Base-by-base conservation (phyloP, 2,888 invertebrate genomes). In the Agonopterix subpropinquella region DNA sequence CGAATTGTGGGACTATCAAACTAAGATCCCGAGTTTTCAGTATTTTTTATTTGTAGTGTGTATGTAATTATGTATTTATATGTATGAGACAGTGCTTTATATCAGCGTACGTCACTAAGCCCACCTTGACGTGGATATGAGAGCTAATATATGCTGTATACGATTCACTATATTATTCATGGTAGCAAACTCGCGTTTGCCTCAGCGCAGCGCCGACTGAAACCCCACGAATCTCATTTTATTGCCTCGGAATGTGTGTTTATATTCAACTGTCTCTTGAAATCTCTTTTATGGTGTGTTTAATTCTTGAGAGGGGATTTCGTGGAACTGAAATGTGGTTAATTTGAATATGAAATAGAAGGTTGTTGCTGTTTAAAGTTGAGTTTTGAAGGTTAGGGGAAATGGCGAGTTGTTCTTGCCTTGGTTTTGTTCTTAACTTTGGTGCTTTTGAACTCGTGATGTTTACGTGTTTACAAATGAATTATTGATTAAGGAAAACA, bases 161-260 rank as follows among this genome's bases (percentile, higher is more conserved):
- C 44, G 47, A 47, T 41, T 28, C 35, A 39, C 37, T 57, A 60
- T 62, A 61, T 64, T 66, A 66, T 66, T 65, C 65, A 61, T 58
- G 46, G 54, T 46, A 44, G 18, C 45, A 45, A 48, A 49, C 52
- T 53, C 56, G 51, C 56, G 53, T 56, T 54, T 49, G 37, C 50
- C 51, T 54, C 54, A 50, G 43, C 49, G 45, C 52, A 44, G 50
- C 51, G 49, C 54, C 50, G 54, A 54, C 28, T 28, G 5, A 28
- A 28, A 28, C 28, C 28, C 39, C 39, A n/a, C 39, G 62, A 61
- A 60, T 59, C 52, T 45, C 54, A 45, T 57, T 68, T 68, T 68
- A 68, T 66, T 64, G 59, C 63, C 54, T 44, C 52, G 53, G 47
- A 56, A 62, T 64, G 62, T 58, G 62, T 64, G 65, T 68, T 65